A percentile compares a stretch with the other conserved stretches of the same genome.
Evolutionary conservation across 2,113 vertebrate genomes (phyloP).

Genomic region (Felis chaus): DNA sequence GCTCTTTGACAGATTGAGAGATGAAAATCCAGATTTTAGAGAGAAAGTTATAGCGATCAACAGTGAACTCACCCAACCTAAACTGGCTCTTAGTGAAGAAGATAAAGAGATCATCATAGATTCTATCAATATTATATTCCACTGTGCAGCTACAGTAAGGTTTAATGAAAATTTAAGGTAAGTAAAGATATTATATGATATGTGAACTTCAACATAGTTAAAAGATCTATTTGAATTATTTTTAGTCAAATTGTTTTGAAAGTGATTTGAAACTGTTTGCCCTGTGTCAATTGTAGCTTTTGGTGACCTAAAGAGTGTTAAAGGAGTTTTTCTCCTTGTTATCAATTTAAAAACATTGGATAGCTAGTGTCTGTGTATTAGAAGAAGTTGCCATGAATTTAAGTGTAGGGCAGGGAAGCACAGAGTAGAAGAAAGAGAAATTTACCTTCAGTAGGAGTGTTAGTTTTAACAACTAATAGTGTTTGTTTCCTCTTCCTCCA

Average conservation of each 20-base stretch:
- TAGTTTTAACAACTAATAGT: neutral
- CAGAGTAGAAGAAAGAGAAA: neutral
- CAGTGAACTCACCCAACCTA: slow-evolving; percentile 93
- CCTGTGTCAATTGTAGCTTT: slow-evolving; percentile 21
- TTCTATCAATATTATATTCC: slow-evolving; percentile 93
- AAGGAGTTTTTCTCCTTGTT: slow-evolving; percentile 14
- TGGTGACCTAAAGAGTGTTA: neutral
- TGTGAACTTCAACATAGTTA: slow-evolving; percentile 9
- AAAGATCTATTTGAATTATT: slow-evolving; percentile 39
- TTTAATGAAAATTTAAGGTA: slow-evolving; percentile 98
- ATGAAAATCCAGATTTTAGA: slow-evolving; percentile 94
- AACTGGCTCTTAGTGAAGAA: slow-evolving; percentile 91
- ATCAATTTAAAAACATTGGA: neutral
- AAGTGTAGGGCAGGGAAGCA: neutral
- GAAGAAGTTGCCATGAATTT: slow-evolving; percentile 42
- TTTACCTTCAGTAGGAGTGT: neutral
- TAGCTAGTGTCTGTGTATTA: slow-evolving; percentile 16
- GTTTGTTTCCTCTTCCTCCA: neutral
- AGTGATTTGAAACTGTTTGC: slow-evolving; percentile 21
- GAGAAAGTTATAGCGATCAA: slow-evolving; percentile 93
- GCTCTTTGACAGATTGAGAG: slow-evolving; percentile 95
- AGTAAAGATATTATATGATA: slow-evolving; percentile 71
- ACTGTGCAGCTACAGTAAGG: slow-evolving; percentile 97
- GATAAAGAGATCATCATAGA: slow-evolving; percentile 90
- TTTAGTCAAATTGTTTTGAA: slow-evolving; percentile 40